Percentiles rank a stretch among this genome's conserved stretches.
These are phyloP conservation scores for Dryobates pubescens DNA, from an alignment of 2,797 vertebrate species.

Conservation along the genomic window DNA sequence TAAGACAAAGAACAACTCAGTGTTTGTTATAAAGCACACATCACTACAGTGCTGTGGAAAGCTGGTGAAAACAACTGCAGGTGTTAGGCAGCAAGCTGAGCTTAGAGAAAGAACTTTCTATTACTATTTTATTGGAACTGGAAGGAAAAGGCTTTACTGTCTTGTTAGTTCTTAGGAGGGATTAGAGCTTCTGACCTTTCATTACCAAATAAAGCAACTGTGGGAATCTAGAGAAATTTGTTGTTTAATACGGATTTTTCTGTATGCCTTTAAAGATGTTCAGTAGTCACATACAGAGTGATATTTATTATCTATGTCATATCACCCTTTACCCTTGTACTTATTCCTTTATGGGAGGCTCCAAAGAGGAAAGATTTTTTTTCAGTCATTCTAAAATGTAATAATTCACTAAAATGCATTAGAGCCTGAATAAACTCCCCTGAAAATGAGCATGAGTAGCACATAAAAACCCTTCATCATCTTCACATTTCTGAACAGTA, in stretches of 20 bases:
- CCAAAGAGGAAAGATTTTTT: not conserved
- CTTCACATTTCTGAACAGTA: not conserved
- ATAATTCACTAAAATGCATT: not conserved
- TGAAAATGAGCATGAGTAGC: not conserved
- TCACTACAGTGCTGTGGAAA: not conserved
- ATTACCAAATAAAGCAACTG: not conserved
- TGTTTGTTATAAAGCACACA: not conserved
- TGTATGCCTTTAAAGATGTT: not conserved
- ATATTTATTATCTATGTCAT: not conserved
- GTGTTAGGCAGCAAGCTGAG: not conserved
- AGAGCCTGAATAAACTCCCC: not conserved
- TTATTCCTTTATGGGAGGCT: not conserved
- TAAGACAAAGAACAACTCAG: not conserved
- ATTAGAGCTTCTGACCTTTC: not conserved
- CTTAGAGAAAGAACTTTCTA: not conserved
- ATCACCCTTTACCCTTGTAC: not conserved
- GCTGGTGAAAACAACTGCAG: not conserved
- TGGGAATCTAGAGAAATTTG: not conserved
- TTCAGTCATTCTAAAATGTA: not conserved
- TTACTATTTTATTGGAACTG: not conserved
- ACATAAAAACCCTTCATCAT: not conserved
- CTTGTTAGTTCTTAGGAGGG: not conserved
- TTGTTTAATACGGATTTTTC: not conserved
- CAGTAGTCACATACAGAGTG: not conserved
- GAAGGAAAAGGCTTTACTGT: not conserved